Conservation (phyloP, 2,888 invertebrate species). For the Drosophila birchii region DNA sequence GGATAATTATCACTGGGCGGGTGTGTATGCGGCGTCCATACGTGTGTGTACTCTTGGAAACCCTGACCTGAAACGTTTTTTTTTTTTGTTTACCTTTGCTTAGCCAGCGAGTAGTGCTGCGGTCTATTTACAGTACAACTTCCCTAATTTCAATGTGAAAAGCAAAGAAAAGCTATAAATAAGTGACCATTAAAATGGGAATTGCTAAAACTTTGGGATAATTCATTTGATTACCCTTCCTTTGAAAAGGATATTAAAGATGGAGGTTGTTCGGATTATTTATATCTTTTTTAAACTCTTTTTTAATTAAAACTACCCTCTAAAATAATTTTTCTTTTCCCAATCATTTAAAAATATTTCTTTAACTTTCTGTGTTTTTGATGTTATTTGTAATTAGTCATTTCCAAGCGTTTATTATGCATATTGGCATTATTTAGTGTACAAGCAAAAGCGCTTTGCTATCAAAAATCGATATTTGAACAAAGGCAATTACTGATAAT, state of each 20-base stretch:
- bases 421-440: slow-evolving; percentile 6
- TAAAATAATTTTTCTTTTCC: no score
- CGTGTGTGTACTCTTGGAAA: slow-evolving; percentile 53
- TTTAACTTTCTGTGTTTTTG: neutral
- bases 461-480: slow-evolving; percentile 74
- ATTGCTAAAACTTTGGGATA: neutral
- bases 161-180: neutral
- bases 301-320: neutral
- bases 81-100: slow-evolving; percentile 57
- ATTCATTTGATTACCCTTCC: neutral
- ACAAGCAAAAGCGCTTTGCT: slow-evolving; percentile 68
- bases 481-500: slow-evolving; percentile 75
- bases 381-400: neutral
- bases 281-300: no score
- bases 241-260: no score
- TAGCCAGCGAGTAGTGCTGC: slow-evolving; percentile 33
- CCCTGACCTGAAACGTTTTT: slow-evolving; percentile 73
- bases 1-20: slow-evolving; percentile 71
- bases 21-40: slow-evolving; percentile 41
- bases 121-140: slow-evolving; percentile 19
- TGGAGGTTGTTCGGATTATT: no score
- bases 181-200: neutral
- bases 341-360: neutral
- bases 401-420: neutral
- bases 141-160: slow-evolving; percentile 1